A percentile compares a stretch with the other conserved stretches of the same genome.
Conservation (phyloP, 2,113 vertebrate species). For the Aspiorhynchus laticeps region DNA sequence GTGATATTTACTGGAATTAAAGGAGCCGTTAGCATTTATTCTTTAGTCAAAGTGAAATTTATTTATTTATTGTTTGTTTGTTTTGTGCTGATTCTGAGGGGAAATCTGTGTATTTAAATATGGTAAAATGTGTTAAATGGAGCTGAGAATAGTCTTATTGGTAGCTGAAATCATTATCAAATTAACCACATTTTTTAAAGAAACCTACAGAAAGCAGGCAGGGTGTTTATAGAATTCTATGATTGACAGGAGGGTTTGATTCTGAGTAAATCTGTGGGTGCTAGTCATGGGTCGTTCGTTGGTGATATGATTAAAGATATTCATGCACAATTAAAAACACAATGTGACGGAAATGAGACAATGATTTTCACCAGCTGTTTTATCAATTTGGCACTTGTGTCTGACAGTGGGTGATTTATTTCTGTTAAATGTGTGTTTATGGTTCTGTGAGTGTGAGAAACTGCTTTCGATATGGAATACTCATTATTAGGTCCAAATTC, state of each 20-base stretch:
- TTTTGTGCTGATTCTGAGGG: no score
- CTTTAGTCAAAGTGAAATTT: no score
- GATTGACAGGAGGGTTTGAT: not conserved
- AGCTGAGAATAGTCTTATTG: no score
- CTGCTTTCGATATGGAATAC: slow-evolving; percentile 62
- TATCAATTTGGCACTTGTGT: not conserved
- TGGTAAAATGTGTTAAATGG: no score
- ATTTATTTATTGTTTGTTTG: no score
- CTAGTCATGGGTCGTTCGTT: not conserved
- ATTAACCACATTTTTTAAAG: not conserved
- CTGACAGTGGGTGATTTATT: not conserved
- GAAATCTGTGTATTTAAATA: no score
- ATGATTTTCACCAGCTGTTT: slow-evolving; percentile 11
- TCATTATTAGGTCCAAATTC: slow-evolving; percentile 57
- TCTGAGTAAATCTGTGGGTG: not conserved
- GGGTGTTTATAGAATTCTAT: not conserved
- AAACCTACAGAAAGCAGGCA: not conserved
- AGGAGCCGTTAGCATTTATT: no score
- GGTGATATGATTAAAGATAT: slow-evolving; percentile 1
- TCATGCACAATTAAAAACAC: not conserved
- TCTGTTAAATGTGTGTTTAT: slow-evolving; percentile 56
- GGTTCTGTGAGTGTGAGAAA: slow-evolving; percentile 26
- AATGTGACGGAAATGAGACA: not conserved
- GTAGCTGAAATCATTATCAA: not conserved
- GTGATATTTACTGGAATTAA: no score